Base-by-base conservation (phyloP, 2,797 vertebrate genomes). In the Argentina silus region DNA sequence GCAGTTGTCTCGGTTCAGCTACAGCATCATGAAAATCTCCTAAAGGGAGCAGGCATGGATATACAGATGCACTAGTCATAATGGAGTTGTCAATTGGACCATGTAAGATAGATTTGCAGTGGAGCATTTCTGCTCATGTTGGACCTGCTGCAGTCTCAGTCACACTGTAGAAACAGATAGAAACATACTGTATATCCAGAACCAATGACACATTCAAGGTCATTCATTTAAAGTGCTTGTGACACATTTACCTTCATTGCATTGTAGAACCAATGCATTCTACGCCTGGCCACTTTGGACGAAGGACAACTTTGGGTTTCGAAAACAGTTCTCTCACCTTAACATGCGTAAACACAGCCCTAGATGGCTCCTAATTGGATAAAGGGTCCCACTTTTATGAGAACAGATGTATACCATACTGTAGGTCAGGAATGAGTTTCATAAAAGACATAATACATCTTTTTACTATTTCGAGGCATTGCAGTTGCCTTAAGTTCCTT, bases 201-300 rank as follows among this genome's bases (percentile, higher is more conserved):
- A 79, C 62, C 57, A 81, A 88, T 73, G 76, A 85, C 79, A 57
- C 5, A 12, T 67, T 85, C 78, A 91, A 89, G 89, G 89, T 87
- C 79, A 77, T 74, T 67, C 6, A 42, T 36, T 45, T 57, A 2
- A 27, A 27, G 45, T 50, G 11, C 27, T 43, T 42, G 9, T 42
- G 27, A n/a, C 1, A 44, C 27, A 64, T 7, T 44, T 36, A 36
- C 36, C n/a, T n/a, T 44, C 62, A 12, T 64, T 43, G 6, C 6
- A 27, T 10, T 63, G 19, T 14, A 63, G 14, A 11, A 59, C 19
- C 23, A 21, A 12, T 23, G 56, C 10, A 59, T 79, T 80, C 43
- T 73, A 11, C 64, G 67, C 73, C 70, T 50, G 68, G 47, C 3
- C 73, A 65, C 57, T 72, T 70, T 72, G 57, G 51, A 72, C 60